A percentile compares a stretch with the other conserved stretches of the same genome.
Evolutionary conservation across 2,888 invertebrate genomes (phyloP).

Genomic region (Pimpla rufipes): DNA sequence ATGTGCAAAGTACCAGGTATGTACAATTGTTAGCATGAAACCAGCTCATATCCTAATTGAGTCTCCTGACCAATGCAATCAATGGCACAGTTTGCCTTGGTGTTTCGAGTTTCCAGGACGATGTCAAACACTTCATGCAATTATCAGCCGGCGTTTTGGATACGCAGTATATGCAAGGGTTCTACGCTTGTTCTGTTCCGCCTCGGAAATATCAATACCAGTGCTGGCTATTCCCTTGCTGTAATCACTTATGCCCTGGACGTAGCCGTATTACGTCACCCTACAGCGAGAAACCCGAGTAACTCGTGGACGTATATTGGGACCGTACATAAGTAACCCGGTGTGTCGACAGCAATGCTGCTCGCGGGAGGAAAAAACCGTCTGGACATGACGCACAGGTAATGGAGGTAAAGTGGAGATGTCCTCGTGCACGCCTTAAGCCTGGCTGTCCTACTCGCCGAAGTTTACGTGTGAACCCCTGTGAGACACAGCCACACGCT

Average conservation of each 20-base stretch:
- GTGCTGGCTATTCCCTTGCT: neutral
- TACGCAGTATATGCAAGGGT: too few relatives aligned
- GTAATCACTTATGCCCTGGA: neutral
- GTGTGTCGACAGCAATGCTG: neutral
- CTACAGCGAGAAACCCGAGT: neutral
- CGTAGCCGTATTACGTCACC: neutral
- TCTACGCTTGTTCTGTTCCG: neutral
- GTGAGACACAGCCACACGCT: neutral
- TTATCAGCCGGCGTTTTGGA: too few relatives aligned
- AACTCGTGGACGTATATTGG: neutral
- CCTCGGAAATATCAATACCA: neutral
- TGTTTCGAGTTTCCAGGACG: too few relatives aligned
- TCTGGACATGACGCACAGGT: slow-evolving; percentile 4
- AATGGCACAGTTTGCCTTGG: too few relatives aligned
- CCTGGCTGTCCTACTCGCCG: neutral
- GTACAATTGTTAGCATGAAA: too few relatives aligned
- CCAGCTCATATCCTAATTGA: too few relatives aligned
- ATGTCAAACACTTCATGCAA: too few relatives aligned
- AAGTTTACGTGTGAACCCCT: neutral
- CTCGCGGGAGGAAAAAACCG: neutral
- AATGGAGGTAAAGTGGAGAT: neutral
- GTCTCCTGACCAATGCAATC: too few relatives aligned
- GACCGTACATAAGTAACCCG: neutral
- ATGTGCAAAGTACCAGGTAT: too few relatives aligned
- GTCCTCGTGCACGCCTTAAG: neutral